Percentiles rank a stretch among this genome's conserved stretches.
phyloP scores from a whole-genome alignment of 2,113 vertebrate genomes.

The Ptilonorhynchus violaceus region DNA sequence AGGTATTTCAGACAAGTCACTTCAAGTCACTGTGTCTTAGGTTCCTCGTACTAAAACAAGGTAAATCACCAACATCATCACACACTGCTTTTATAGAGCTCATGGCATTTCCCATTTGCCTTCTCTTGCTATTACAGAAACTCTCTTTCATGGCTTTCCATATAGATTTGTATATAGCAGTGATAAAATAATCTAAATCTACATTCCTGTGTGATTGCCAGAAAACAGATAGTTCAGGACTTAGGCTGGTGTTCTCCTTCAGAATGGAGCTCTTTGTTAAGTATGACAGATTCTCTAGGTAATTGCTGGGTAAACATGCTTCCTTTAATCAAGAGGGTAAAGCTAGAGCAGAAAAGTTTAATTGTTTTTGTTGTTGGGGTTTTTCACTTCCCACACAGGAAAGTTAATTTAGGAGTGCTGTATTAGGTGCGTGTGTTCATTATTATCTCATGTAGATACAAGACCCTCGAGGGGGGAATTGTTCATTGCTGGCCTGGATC shows the following conservation, averaged over 20 bases:
- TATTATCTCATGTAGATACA: not conserved
- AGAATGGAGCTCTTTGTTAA: not conserved
- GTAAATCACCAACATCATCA: not conserved
- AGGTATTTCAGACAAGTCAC: not conserved
- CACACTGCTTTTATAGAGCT: not conserved
- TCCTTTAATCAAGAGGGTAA: not conserved
- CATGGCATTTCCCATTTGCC: not conserved
- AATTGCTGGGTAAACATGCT: not conserved
- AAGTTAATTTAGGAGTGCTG: not conserved
- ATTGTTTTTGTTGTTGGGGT: not conserved
- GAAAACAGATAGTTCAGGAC: not conserved
- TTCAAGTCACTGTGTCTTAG: not conserved
- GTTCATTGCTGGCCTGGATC: not conserved
- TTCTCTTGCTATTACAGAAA: not conserved
- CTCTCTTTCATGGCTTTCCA: not conserved
- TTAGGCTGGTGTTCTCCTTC: not conserved
- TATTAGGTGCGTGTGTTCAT: not conserved
- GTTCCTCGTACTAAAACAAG: not conserved
- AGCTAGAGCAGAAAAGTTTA: not conserved
- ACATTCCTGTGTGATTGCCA: not conserved
- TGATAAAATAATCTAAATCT: not conserved
- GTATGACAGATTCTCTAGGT: not conserved
- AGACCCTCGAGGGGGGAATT: not conserved
- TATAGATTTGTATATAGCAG: not conserved
- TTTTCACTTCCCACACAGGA: conserved; percentile 9